Base-by-base conservation (phyloP, 2,113 vertebrate species). In the Oncorhynchus kisutch region DNA sequence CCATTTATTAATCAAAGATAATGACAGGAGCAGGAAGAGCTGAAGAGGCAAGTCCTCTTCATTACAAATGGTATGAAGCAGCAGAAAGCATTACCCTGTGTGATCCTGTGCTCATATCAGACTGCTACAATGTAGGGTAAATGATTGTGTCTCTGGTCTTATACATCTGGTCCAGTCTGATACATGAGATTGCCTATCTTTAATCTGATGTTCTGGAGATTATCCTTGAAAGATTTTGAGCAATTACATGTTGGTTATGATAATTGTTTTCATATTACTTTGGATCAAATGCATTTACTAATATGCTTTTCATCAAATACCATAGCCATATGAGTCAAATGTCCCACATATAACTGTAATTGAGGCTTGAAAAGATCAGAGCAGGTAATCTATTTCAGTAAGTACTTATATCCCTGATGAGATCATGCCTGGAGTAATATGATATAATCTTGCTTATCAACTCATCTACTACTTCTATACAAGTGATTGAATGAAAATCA, bases 161-260 rank as follows among this genome's bases (percentile, higher is more conserved):
- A 73, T 74, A 81, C 71, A 68, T 78, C 82, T 85, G 71, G 29
- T 27, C 31, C 80, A 79, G 74, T 75, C 62, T 75, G 77, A 67
- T 29, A 78, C 80, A 85, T 86, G 74, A 81, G 84, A 88, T 87
- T 87, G 76, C 71, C 54, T 54, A 49, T 74, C 83, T 86, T 86
- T 87, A 91, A 92, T 90, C 89, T 91, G 83, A 79, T 86, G 82
- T 91, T 87, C 73, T 81, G 77, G 67, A 84, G 89, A 92, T 92
- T 82, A 91, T 84, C 81, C 79, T 69, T 27, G 72, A 85, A 86
- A 85, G 83, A 87, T 81, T 86, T 83, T 74, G 4, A 80, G 72
- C 76, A 89, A 87, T 85, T 76, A 85, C 83, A 85, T 70, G 65
- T 86, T 82, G 51, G 29, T 77, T 73, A 64, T 84, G 84, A 91